Percentiles rank a stretch among this genome's conserved stretches.
Evolutionary conservation across 2,113 vertebrate genomes (phyloP).

Genomic region (Emydura subglobosa): DNA sequence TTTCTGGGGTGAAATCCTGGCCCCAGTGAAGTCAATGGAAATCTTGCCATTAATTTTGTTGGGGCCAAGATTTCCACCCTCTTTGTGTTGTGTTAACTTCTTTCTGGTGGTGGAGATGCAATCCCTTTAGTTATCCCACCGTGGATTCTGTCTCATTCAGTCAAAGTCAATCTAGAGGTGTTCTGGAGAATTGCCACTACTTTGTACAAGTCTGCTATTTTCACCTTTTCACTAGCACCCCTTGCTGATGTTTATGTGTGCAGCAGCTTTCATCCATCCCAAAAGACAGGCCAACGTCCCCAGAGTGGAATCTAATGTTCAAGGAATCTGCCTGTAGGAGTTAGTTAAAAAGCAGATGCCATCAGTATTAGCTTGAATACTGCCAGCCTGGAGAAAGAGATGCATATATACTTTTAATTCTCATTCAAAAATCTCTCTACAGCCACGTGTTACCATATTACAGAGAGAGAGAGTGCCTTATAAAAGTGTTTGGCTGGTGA

Average conservation of each 20-base stretch:
- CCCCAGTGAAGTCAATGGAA: slow-evolving; percentile 3
- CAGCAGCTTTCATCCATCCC: background rate
- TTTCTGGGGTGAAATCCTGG: slow-evolving; percentile 37
- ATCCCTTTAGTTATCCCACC: background rate
- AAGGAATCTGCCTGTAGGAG: no score
- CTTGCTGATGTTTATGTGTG: slow-evolving; percentile 3
- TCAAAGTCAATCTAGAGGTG: background rate
- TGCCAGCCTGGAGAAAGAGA: no score
- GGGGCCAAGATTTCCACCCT: slow-evolving; percentile 22
- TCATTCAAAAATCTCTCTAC: no score
- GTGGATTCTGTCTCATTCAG: background rate
- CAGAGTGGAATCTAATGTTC: background rate
- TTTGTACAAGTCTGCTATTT: slow-evolving; percentile 2
- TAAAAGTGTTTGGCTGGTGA: no score
- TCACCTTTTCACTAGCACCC: background rate
- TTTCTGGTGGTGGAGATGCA: background rate
- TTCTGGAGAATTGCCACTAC: slow-evolving; percentile 37
- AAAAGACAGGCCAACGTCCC: background rate
- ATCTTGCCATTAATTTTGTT: slow-evolving; percentile 17
- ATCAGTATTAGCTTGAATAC: no score
- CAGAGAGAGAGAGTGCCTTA: no score
- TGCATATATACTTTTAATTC: no score
- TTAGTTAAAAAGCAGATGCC: no score
- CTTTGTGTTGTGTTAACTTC: background rate
- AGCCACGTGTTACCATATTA: no score